Evolutionary conservation across 2,797 vertebrate species (phyloP), one percentile per base, ranked within the genome.

Genomic region (Pseudocheirus occidentalis): DNA sequence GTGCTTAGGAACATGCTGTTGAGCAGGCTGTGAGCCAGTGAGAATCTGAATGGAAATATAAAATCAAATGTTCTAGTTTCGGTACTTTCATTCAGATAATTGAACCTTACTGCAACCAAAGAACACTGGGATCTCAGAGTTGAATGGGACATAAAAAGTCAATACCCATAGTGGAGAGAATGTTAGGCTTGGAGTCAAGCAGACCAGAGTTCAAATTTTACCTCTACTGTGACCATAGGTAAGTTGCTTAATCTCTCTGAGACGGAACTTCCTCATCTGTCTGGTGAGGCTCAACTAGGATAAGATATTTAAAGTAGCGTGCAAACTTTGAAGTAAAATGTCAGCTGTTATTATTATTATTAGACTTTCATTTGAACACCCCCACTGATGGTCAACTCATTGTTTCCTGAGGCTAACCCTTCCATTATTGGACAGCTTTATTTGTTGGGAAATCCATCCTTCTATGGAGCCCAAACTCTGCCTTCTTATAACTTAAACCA

Each of bases 231-330:
- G 87, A 28, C 91, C 31, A 94, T 93, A 11, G 81, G 93, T 31
- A 0, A 1, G 95, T 98, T 90, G 54, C 96, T 96, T 96, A 93
- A 95, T 91, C 58, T 94, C 55, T 96, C 27, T 91, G 93, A 94
- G 94, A 93, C 94, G 94, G 0, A 1, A 93, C 92, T 95, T 95
- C 93, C 58, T 94, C 34, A 12, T 94, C 54, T 90, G 55, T 96
- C 6, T 46, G 0, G 21, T 81, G 21, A 81, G 73, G 21, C 66
- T 81, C 40, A 81, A 81, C 40, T 31, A 40, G 18, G 66, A 18
- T 21, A 40, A 40, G 40, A 24, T 40, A 62, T 73, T 73, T 73
- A 9, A 73, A 73, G n/a, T 73, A 12, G 1, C 40, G 24, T 46
- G 7, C 73, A 10, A 81, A 46, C 21, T 81, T 24, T 81, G 18